These are phyloP conservation scores for Tricholauxania praeusta DNA, from an alignment of 2,888 invertebrate species.

Conservation along the genomic window DNA sequence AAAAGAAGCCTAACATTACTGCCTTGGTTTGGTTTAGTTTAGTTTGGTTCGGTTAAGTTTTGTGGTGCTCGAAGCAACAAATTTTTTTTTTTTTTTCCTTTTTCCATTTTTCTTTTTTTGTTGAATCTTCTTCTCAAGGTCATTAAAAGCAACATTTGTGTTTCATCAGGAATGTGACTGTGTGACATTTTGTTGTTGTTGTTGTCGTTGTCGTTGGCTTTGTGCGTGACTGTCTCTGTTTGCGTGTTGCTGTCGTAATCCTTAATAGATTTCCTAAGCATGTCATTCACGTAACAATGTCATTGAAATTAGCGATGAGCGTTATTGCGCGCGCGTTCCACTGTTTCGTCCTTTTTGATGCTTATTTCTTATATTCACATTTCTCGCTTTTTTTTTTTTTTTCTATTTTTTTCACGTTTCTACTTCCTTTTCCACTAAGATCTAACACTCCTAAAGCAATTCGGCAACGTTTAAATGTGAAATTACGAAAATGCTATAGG, in stretches of 20 bases:
- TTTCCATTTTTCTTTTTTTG: neutral
- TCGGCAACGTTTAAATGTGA: conserved; percentile 34
- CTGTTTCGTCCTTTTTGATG: neutral
- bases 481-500: conserved; percentile 29
- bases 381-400: neutral
- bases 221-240: neutral
- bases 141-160: neutral
- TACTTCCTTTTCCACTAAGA: neutral
- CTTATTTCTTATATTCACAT: neutral
- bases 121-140: conserved; percentile 3
- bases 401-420: neutral
- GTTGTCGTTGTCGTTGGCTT: no score
- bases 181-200: neutral
- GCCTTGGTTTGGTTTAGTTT: neutral
- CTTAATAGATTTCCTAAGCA: conserved; percentile 36
- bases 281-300: conserved; percentile 26
- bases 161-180: neutral
- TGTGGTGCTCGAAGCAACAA: neutral
- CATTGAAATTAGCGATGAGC: conserved; percentile 31
- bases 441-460: conserved; percentile 17
- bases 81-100: no score
- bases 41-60: conserved; percentile 9
- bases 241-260: conserved; percentile 10
- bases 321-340: conserved; percentile 20
- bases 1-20: neutral